These are phyloP conservation scores for Actenoides hombroni DNA, from an alignment of 2,113 vertebrate genomes.

Conservation along the genomic window DNA sequence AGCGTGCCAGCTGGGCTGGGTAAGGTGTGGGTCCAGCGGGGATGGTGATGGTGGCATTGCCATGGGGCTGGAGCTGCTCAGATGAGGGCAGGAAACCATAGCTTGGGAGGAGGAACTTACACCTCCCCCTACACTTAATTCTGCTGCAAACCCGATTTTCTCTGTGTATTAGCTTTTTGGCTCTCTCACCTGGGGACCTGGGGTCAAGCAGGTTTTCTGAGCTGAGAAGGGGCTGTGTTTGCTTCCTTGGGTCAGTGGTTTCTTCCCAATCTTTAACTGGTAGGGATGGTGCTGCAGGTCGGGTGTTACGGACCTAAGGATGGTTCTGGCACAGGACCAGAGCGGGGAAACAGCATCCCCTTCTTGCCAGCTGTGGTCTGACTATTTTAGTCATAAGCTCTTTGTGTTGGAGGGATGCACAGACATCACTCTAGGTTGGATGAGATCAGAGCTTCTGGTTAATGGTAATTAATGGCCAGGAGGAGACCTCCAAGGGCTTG, in stretches of 20 bases:
- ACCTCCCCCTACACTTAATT: rapidly evolving
- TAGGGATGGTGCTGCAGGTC: neutral
- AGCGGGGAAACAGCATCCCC: neutral
- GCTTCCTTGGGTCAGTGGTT: neutral
- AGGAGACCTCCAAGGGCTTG: neutral
- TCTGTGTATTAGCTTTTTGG: neutral
- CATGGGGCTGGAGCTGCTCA: neutral
- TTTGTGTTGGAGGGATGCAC: neutral
- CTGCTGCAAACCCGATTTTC: neutral
- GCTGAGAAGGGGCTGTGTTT: neutral
- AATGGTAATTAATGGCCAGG: neutral
- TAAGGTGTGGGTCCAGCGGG: neutral
- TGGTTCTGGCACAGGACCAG: neutral
- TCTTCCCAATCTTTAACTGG: neutral
- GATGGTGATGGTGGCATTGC: neutral
- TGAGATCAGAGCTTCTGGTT: neutral
- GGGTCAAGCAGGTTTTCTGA: neutral
- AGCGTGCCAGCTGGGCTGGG: neutral
- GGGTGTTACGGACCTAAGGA: rapidly evolving
- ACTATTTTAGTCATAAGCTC: neutral
- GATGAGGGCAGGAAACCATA: neutral
- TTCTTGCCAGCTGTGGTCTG: neutral
- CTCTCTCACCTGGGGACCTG: neutral
- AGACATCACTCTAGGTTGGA: neutral
- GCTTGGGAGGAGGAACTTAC: rapidly evolving